Percentiles rank a stretch among this genome's conserved stretches.
Conservation (phyloP, 1,140 invertebrate species). For the Centruroides sculpturatus region DNA sequence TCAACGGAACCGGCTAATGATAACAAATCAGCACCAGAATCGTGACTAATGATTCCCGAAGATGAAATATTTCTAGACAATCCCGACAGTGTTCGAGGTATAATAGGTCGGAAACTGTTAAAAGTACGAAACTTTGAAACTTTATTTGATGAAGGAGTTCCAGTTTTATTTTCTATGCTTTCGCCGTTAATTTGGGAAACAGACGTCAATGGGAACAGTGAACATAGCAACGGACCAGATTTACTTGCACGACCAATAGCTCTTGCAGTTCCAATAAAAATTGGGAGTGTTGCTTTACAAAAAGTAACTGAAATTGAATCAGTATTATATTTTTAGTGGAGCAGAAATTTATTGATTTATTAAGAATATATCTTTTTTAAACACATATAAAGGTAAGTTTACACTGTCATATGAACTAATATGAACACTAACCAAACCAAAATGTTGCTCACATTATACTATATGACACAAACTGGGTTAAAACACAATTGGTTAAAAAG, state of each 20-base stretch:
- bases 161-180: constrained; percentile 3
- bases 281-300: constrained; percentile 69
- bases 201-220: constrained; percentile 55
- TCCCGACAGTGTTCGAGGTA: constrained; percentile 72
- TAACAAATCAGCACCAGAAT: constrained; percentile 12
- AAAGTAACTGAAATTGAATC: constrained; percentile 37
- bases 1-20: constrained; percentile 2
- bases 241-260: constrained; percentile 67
- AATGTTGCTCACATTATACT: no score
- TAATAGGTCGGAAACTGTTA: constrained; percentile 51
- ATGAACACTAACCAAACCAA: no score
- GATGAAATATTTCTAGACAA: constrained; percentile 14
- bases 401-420: no score
- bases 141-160: background rate
- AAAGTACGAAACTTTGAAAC: constrained; percentile 20
- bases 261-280: constrained; percentile 68
- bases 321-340: no score
- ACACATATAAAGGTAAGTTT: no score
- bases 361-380: no score
- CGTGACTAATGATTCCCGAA: constrained; percentile 10
- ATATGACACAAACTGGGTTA: no score
- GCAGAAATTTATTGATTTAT: no score
- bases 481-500: no score
- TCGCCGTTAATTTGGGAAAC: constrained; percentile 35
- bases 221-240: constrained; percentile 48